Evolutionary conservation across 2,113 vertebrate species (phyloP).

Genomic region (Hippopotamus amphibius): DNA sequence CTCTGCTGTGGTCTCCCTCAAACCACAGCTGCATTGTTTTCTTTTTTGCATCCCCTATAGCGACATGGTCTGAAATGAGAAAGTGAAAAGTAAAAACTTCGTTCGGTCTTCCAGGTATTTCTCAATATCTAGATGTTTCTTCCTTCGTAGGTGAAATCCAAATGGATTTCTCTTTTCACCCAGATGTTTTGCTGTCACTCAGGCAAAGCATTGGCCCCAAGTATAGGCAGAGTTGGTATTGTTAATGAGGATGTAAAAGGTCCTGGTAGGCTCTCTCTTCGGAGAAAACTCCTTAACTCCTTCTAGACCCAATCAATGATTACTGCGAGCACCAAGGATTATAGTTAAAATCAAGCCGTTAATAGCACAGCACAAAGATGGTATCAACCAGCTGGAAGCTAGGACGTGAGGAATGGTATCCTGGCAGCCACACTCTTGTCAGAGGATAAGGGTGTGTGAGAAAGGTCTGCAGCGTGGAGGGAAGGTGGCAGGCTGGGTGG

Average conservation of each 20-base stretch:
- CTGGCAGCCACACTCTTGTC: not conserved
- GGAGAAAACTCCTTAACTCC: not conserved
- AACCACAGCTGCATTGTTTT: not conserved
- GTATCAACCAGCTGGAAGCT: not conserved
- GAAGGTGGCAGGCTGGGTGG: not conserved
- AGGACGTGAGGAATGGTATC: fast-evolving
- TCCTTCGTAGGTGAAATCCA: not conserved
- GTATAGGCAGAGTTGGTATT: not conserved
- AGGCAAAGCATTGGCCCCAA: fast-evolving
- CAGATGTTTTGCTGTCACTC: not conserved
- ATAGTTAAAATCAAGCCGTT: not conserved
- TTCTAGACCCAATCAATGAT: not conserved
- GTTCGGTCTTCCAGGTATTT: not conserved
- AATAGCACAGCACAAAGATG: not conserved
- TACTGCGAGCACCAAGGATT: not conserved
- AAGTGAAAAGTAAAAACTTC: not conserved
- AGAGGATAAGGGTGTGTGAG: fast-evolving
- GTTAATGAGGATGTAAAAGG: not conserved
- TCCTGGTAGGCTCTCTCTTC: not conserved
- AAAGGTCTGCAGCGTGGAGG: not conserved
- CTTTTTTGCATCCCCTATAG: not conserved
- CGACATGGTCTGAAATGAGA: not conserved
- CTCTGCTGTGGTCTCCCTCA: not conserved
- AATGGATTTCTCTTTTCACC: not conserved
- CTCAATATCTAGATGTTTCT: not conserved